phyloP scores from a whole-genome alignment of 2,113 vertebrate genomes.

The Zapornia atra region DNA sequence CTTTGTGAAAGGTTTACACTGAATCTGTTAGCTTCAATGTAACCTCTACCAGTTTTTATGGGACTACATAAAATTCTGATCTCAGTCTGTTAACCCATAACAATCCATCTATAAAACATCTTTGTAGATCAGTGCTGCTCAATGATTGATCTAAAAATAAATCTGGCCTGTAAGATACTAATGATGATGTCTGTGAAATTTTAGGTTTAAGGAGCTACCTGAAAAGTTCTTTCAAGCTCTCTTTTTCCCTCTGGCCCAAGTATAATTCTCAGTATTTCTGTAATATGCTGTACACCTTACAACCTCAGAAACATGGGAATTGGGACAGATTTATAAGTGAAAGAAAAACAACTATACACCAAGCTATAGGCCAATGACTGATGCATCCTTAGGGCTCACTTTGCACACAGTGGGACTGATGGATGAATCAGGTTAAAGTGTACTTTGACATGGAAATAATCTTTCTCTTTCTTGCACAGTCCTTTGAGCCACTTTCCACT shows the following conservation, averaged over 20 bases:
- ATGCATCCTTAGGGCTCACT: background rate
- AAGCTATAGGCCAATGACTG: background rate
- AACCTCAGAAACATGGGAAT: background rate
- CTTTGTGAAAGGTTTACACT: background rate
- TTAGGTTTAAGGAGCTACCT: background rate
- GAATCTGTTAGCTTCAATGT: background rate
- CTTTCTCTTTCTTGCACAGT: background rate
- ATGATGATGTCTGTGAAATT: background rate
- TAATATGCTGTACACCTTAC: background rate
- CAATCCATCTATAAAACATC: background rate
- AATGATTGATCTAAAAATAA: background rate
- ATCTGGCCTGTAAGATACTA: background rate
- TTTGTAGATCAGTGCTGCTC: background rate
- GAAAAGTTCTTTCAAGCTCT: background rate
- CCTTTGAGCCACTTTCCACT: background rate
- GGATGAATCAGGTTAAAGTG: background rate
- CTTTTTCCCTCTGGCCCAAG: background rate
- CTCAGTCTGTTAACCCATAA: background rate
- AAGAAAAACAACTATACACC: background rate
- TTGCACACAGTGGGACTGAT: background rate
- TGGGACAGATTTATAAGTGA: background rate
- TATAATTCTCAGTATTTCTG: background rate
- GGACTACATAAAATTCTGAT: background rate
- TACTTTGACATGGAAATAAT: background rate
- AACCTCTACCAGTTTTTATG: background rate